Percentiles rank a stretch among this genome's conserved stretches.
Conservation (phyloP, 1,140 invertebrate genomes). For the Archivesica marissinica region DNA sequence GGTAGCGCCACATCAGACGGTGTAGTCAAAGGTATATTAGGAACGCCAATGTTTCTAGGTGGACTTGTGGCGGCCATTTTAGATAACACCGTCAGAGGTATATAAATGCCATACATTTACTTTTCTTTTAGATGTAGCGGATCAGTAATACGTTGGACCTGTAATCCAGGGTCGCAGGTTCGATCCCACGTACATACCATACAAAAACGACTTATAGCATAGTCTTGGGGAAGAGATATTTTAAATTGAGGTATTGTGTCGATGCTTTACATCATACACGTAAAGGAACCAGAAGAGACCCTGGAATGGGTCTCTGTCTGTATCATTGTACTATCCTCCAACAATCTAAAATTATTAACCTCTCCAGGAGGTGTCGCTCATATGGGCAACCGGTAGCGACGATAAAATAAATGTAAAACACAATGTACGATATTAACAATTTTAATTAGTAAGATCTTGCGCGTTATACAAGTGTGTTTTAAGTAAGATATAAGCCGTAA, state of each 20-base stretch:
- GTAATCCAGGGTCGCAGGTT: neutral
- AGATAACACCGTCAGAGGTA: slow-evolving; percentile 82
- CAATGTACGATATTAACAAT: too few species aligned
- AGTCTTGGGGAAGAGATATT: neutral
- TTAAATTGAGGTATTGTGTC: neutral
- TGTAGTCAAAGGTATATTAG: slow-evolving; percentile 66
- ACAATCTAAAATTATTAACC: too few species aligned
- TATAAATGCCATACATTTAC: neutral
- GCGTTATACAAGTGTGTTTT: too few species aligned
- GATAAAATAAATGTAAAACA: too few species aligned
- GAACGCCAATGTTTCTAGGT: slow-evolving; percentile 82
- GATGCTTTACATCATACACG: too few species aligned
- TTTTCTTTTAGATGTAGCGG: neutral
- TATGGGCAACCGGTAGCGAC: too few species aligned
- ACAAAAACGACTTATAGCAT: neutral
- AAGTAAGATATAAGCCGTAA: too few species aligned
- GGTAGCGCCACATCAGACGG: slow-evolving; percentile 60
- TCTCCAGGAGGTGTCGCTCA: too few species aligned
- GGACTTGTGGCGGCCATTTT: slow-evolving; percentile 80
- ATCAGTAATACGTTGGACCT: neutral
- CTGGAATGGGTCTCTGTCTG: too few species aligned
- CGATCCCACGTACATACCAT: neutral
- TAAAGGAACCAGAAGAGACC: too few species aligned
- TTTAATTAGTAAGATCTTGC: too few species aligned
- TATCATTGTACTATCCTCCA: too few species aligned